A percentile compares a stretch with the other conserved stretches of the same genome.
phyloP scores from a whole-genome alignment of 2,888 invertebrate species.

The Agonopterix heracliana region DNA sequence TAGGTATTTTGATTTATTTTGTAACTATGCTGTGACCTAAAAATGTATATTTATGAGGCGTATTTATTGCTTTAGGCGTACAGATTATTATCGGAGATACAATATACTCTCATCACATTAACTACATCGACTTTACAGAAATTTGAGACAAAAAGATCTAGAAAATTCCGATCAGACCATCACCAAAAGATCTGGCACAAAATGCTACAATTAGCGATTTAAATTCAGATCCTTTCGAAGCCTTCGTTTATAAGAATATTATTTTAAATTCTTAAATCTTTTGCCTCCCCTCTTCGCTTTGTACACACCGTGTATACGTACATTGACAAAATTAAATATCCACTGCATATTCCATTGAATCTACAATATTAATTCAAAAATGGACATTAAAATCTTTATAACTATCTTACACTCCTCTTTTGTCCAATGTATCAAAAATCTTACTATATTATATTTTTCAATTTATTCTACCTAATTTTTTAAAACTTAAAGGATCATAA shows the following conservation, averaged over 20 bases:
- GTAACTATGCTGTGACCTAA: constrained; percentile 12
- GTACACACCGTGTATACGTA: too few species aligned
- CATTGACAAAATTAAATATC: too few species aligned
- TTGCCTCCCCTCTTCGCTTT: too few species aligned
- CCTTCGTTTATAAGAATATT: too few species aligned
- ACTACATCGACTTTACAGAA: background rate
- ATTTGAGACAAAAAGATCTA: background rate
- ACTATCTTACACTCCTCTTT: constrained; percentile 28
- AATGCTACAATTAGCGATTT: too few species aligned
- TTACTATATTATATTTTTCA: constrained; percentile 30
- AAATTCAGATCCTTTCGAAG: too few species aligned
- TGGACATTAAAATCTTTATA: constrained; percentile 22
- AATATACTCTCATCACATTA: constrained; percentile 22
- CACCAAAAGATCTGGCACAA: too few species aligned
- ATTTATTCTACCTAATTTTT: constrained; percentile 52
- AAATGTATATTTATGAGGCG: constrained; percentile 33
- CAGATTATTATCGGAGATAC: constrained; percentile 38
- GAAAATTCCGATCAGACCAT: too few species aligned
- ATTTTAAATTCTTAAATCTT: too few species aligned
- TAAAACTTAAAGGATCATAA: constrained; percentile 2
- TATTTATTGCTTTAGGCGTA: constrained; percentile 49
- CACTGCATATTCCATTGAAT: too few species aligned
- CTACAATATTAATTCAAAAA: too few species aligned
- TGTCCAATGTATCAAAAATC: constrained; percentile 58
- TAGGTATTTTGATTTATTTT: constrained; percentile 10